A percentile compares a stretch with the other conserved stretches of the same genome.
Evolutionary conservation across 2,113 vertebrate species (phyloP).

Genomic region (Centropristis striata): DNA sequence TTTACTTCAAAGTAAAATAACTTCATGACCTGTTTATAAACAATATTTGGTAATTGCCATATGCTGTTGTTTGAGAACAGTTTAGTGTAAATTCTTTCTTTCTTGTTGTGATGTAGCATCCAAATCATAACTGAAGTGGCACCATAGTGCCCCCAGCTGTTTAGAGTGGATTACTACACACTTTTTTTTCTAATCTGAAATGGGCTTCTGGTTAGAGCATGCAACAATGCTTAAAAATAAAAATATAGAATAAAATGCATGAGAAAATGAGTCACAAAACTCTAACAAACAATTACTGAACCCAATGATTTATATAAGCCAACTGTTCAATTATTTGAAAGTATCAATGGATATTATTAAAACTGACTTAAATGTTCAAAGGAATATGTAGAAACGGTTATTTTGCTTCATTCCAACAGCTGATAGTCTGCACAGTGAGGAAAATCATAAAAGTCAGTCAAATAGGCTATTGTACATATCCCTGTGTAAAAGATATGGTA

Average conservation of each 20-base stretch:
- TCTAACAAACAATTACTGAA: neutral
- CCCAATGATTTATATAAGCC: neutral
- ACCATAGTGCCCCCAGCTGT: slow-evolving; percentile 44
- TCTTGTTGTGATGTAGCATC: too few relatives aligned
- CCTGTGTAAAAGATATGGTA: too few relatives aligned
- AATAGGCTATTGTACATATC: too few relatives aligned
- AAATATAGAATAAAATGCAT: too few relatives aligned
- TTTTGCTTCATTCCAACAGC: neutral
- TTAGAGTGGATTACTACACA: neutral
- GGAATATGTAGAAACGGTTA: too few relatives aligned
- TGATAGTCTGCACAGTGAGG: neutral
- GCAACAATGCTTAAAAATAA: neutral
- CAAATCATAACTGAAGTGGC: neutral
- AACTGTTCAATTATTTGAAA: neutral
- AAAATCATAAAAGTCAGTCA: neutral
- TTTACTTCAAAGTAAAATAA: neutral
- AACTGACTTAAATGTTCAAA: neutral
- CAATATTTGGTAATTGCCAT: neutral
- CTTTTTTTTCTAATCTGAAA: neutral
- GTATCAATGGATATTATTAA: neutral
- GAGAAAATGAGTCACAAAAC: neutral
- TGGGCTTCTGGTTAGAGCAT: too few relatives aligned
- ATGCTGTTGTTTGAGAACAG: neutral
- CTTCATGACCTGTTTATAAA: neutral
- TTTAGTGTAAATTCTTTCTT: neutral